A percentile compares a stretch with the other conserved stretches of the same genome.
Evolutionary conservation across 2,797 vertebrate genomes (phyloP).

Genomic region (Anguilla marmorata): DNA sequence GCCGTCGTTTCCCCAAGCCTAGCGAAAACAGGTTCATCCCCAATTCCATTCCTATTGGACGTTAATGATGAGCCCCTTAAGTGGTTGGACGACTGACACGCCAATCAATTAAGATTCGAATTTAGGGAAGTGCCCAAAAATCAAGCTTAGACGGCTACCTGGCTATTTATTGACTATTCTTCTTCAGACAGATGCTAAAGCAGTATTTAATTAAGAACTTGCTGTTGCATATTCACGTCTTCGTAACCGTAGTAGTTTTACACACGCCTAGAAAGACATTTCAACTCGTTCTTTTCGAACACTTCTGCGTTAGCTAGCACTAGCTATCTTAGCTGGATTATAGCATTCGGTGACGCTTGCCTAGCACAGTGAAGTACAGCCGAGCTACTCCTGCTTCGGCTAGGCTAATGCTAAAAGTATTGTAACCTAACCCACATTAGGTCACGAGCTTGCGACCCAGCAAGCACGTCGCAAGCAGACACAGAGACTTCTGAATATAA

Average conservation of each 20-base stretch:
- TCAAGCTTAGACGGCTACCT: constrained; percentile 48
- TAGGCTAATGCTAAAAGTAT: constrained; percentile 2
- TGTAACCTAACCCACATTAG: background rate
- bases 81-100: constrained; percentile 49
- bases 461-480: background rate
- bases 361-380: background rate
- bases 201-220: background rate
- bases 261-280: background rate
- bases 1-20: constrained; percentile 80
- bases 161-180: background rate
- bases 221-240: background rate
- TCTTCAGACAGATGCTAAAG: background rate
- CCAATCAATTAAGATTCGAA: constrained; percentile 39
- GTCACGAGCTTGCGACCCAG: background rate
- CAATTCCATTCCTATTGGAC: constrained; percentile 56
- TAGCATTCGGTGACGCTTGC: background rate
- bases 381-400: background rate
- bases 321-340: background rate
- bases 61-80: background rate
- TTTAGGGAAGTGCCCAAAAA: constrained; percentile 36
- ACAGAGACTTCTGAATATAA: background rate
- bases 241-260: background rate
- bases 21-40: constrained; percentile 51
- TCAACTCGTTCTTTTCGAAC: background rate
- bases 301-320: background rate